These are phyloP conservation scores for Eledona agricola DNA, from an alignment of 2,888 invertebrate genomes.

Conservation along the genomic window DNA sequence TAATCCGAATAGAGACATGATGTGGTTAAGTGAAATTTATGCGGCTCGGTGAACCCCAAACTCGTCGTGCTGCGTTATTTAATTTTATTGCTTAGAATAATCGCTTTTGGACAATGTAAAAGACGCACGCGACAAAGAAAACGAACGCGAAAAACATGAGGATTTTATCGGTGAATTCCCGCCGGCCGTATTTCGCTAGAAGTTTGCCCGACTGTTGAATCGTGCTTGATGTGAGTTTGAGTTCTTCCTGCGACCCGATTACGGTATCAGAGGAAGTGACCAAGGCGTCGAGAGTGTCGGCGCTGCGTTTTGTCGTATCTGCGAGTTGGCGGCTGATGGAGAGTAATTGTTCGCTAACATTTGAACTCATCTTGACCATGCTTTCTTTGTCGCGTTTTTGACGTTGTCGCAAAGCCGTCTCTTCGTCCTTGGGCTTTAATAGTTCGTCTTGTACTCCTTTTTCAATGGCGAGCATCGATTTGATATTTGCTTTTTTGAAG, in stretches of 20 bases:
- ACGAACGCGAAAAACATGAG: conserved; percentile 86
- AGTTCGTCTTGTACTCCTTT: conserved; percentile 78
- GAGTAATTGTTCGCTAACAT: conserved; percentile 85
- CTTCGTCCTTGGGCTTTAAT: conserved; percentile 68
- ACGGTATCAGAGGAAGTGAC: conserved; percentile 75
- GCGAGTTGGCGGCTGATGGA: conserved; percentile 87
- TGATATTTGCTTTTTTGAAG: conserved; percentile 83
- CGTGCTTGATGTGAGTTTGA: conserved; percentile 85
- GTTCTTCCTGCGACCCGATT: conserved; percentile 80
- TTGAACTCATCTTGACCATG: conserved; percentile 74
- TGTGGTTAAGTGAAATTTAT: too few relatives aligned
- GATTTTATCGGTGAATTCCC: conserved; percentile 96
- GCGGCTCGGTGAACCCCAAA: too few relatives aligned
- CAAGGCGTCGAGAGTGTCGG: conserved; percentile 82
- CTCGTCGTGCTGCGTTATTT: neutral
- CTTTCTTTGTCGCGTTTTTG: conserved; percentile 73
- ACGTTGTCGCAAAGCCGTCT: conserved; percentile 67
- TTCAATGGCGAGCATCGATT: conserved; percentile 80
- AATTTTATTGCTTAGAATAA: conserved; percentile 68
- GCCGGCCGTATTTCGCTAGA: conserved; percentile 90
- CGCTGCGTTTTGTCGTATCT: conserved; percentile 87
- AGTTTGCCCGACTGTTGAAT: conserved; percentile 91
- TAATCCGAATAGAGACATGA: too few relatives aligned
- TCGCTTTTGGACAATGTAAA: conserved; percentile 93
- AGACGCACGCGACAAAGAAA: conserved; percentile 88